These are phyloP conservation scores for Cercopithecus mona DNA, from an alignment of 2,113 vertebrate genomes.

Conservation along the genomic window DNA sequence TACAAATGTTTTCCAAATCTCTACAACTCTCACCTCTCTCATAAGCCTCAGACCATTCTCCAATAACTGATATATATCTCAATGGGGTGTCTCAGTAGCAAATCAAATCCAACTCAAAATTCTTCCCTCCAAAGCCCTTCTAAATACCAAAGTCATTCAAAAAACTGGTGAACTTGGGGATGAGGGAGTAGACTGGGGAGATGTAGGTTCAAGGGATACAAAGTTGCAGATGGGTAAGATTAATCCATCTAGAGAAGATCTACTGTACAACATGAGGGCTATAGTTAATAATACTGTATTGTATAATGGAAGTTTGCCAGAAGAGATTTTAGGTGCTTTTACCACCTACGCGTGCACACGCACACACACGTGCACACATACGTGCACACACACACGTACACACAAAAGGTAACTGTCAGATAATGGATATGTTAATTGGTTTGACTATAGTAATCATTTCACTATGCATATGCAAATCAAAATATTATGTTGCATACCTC, in stretches of 20 bases:
- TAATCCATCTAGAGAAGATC: neutral
- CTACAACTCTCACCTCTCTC: constrained; percentile 34
- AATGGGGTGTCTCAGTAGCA: neutral
- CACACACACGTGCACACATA: too few species aligned
- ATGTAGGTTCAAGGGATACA: neutral
- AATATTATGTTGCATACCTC: neutral
- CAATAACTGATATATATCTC: neutral
- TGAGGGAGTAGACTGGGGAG: neutral
- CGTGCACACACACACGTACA: neutral
- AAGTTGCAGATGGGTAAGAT: neutral
- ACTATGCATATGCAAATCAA: neutral
- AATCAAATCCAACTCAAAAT: constrained; percentile 65
- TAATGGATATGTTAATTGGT: neutral
- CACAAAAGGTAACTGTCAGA: neutral
- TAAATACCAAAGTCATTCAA: constrained; percentile 13
- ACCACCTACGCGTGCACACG: too few species aligned
- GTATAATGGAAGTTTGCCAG: neutral
- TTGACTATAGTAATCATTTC: neutral
- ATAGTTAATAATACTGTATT: neutral
- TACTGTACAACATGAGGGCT: neutral
- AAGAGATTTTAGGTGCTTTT: neutral
- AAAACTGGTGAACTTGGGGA: neutral
- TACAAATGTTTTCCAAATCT: constrained; percentile 20
- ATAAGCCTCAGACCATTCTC: neutral
- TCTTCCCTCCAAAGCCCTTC: neutral